Evolutionary conservation across 2,797 vertebrate species (phyloP).

Genomic region (Sus cebifrons): DNA sequence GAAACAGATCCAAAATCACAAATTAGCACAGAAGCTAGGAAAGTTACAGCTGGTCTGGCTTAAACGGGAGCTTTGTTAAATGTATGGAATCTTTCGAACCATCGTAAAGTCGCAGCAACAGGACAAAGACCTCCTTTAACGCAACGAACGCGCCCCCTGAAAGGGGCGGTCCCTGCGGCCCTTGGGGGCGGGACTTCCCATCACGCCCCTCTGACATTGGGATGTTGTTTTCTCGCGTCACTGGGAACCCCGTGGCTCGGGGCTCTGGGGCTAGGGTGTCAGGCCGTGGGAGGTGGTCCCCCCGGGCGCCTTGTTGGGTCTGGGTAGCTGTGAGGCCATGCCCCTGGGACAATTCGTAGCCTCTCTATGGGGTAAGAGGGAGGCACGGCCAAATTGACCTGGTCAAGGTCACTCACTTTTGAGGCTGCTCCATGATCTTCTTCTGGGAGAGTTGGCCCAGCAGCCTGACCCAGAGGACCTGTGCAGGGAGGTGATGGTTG

Average conservation of each 20-base stretch:
- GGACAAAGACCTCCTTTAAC: not conserved
- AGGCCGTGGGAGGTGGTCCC: too few relatives aligned
- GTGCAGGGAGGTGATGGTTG: too few relatives aligned
- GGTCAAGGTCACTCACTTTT: too few relatives aligned
- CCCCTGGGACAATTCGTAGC: fast-evolving
- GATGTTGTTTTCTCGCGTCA: not conserved
- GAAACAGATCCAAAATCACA: not conserved
- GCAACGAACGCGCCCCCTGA: not conserved
- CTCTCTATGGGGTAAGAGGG: not conserved
- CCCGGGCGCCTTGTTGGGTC: not conserved
- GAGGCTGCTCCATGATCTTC: not conserved
- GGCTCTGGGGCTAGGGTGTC: not conserved
- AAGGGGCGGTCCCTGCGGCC: fast-evolving
- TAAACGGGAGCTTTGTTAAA: not conserved
- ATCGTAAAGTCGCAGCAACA: too few relatives aligned
- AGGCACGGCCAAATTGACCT: fast-evolving
- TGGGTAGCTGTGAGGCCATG: too few relatives aligned
- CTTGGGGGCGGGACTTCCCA: fast-evolving
- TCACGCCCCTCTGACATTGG: too few relatives aligned
- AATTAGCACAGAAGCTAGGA: not conserved
- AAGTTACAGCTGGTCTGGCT: not conserved
- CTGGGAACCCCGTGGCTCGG: not conserved
- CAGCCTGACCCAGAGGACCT: too few relatives aligned
- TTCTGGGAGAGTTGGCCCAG: too few relatives aligned
- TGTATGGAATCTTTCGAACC: too few relatives aligned